A percentile compares a stretch with the other conserved stretches of the same genome.
Conservation (phyloP, 2,797 vertebrate genomes). For the Spatula versicolor region DNA sequence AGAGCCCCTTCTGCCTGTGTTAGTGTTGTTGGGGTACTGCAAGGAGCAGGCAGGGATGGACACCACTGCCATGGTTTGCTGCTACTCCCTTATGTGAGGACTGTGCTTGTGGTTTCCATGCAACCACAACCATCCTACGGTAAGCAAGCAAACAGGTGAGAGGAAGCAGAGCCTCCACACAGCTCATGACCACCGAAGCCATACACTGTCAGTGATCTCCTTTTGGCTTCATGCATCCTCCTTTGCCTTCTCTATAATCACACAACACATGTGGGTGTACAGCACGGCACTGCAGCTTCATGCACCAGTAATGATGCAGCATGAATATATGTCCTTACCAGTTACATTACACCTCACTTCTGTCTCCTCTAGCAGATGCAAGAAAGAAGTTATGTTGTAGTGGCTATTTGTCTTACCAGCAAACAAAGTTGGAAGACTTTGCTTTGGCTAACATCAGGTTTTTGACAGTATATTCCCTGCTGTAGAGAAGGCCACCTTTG, state of each 20-base stretch:
- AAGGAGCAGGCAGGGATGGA: background rate
- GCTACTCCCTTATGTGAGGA: background rate
- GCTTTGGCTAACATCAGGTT: background rate
- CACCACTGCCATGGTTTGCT: background rate
- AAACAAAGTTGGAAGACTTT: background rate
- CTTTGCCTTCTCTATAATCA: background rate
- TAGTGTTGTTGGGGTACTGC: background rate
- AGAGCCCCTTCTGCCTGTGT: background rate
- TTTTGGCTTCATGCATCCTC: background rate
- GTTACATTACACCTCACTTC: background rate
- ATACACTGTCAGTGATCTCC: background rate
- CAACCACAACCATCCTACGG: background rate
- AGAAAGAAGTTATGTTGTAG: background rate
- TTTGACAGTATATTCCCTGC: background rate
- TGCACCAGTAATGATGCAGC: rapidly evolving
- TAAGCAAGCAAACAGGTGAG: rapidly evolving
- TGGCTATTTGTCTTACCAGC: background rate
- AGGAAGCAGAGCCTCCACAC: background rate
- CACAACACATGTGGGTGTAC: rapidly evolving
- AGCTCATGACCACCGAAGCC: background rate
- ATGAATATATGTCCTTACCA: rapidly evolving
- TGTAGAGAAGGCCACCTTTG: background rate
- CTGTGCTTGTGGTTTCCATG: background rate
- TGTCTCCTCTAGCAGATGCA: background rate
- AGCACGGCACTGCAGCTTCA: background rate